Base-by-base conservation (phyloP, 2,888 invertebrate genomes). In the Macrophya annulata region DNA sequence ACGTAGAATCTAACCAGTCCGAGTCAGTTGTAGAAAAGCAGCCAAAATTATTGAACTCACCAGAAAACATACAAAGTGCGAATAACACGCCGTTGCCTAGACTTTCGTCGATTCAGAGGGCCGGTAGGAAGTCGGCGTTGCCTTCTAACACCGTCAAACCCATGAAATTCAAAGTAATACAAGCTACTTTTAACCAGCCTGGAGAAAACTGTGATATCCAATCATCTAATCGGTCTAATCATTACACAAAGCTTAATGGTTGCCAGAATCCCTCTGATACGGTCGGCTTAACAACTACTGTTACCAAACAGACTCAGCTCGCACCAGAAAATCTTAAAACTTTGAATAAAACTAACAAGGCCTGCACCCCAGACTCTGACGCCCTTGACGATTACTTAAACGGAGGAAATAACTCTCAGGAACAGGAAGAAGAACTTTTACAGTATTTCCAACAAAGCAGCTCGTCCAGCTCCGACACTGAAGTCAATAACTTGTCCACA, bases 401-500 rank as follows among this genome's bases (percentile, higher is more conserved):
- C 92, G 96, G 96, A 88, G 97, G 96, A 87, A 96, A 95, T 88
- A 96, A 96, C 93, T 96, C 96, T 71, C 97, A 97, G 91, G 97
- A 97, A 90, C 97, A 97, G 91, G 97, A 98, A 93, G 97, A 97
- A 91, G 98, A 98, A 94, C 94, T 98, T 89, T 94, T 97, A 92
- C 97, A 97, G 94, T 98, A 97, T 94, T 97, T 97, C 93, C 96
- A 96, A 88, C 96, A 96, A 87, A 94, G 94, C 87, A 94, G 92
- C 87, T 93, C 93, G n/a, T 93, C 93, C 21, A 93, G 91, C 85
- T 93, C 93, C 0, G 93, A 93, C 79, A 86, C 90, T 5, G 92
- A 93, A 48, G 88, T 89, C 5, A 89, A 88, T 45, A 85, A 82
- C 8, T 86, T 89, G 40, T 55, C 89, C 17, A 86, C 87, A 1